Base-by-base conservation (phyloP, 2,888 invertebrate species). In the Uropetala carovei region DNA sequence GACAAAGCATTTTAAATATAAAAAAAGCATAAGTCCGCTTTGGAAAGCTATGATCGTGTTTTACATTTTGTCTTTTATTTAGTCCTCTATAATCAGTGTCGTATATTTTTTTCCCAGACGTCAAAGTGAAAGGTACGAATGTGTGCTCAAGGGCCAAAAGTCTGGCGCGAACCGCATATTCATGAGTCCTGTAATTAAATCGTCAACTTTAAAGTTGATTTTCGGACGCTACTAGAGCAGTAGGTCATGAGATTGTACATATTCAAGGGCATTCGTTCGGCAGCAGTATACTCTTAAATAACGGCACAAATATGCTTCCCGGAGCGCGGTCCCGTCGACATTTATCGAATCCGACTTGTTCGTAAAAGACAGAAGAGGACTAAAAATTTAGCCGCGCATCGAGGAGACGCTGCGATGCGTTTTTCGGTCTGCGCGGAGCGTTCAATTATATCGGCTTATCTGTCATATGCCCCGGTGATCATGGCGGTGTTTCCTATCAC, bases 141-240 rank as follows among this genome's bases (percentile, higher is more conserved):
- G n/a, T 16, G 64, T 27, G n/a, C 11, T 27, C 22, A 5, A 5
- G 7, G 22, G 22, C 75, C n/a, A 9, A n/a, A 22, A 75, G n/a
- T 0, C 22, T 10, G 75, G 75, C 75, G 75, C 7, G 18, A 13
- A 22, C 22, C 22, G 75, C 22, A 75, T 75, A 75, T 75, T 75
- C 75, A 75, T 75, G 75, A 75, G 22, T 22, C 22, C n/a, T n/a
- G 75, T 75, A 75, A 75, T 75, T 75, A 22, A 22, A 75, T 75
- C 75, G 75, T 27, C 75, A 75, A 75, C 75, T 75, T 75, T 75
- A 75, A 75, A 75, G 75, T 27, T 75, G 75, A 75, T 75, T 75
- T 75, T 75, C 75, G 75, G n/a, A 4, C 27, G 75, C 27, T n/a
- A 75, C 22, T 75, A 27, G 75, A 75, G 75, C 75, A 75, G 75